Evolutionary conservation across 2,888 invertebrate species (phyloP).

Genomic region (Nemotelus nigrinus): DNA sequence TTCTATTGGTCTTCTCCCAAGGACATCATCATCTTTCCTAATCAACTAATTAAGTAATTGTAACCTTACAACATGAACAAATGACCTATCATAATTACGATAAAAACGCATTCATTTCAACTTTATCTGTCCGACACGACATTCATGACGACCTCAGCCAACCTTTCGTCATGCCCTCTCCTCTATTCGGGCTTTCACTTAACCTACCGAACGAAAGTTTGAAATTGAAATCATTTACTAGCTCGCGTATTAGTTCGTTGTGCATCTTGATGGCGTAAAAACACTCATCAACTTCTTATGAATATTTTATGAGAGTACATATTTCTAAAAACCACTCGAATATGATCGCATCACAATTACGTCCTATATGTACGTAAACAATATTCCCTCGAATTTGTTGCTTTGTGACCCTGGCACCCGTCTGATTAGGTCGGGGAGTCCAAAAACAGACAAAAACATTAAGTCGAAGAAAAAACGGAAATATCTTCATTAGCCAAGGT

Average conservation of each 20-base stretch:
- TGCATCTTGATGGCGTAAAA: constrained; percentile 36
- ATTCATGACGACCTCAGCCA: not conserved
- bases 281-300: constrained; percentile 40
- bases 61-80: constrained; percentile 27
- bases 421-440: not conserved
- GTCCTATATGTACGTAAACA: not conserved
- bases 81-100: constrained; percentile 37
- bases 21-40: not conserved
- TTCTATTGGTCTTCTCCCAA: not conserved
- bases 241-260: not conserved
- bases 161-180: not conserved
- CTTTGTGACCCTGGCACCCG: not conserved
- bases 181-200: not conserved
- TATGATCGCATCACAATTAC: constrained; percentile 14
- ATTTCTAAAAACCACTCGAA: constrained; percentile 27
- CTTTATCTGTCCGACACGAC: constrained; percentile 1
- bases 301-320: constrained; percentile 34
- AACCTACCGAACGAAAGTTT: not conserved
- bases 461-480: not conserved
- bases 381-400: not conserved
- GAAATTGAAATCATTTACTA: not conserved
- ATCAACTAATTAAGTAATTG: constrained; percentile 41
- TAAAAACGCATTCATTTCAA: not conserved
- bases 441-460: too few relatives aligned
- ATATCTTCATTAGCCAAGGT: constrained; percentile 43